Base-by-base conservation (phyloP, 2,888 invertebrate genomes). In the Odiellus spinosus region DNA sequence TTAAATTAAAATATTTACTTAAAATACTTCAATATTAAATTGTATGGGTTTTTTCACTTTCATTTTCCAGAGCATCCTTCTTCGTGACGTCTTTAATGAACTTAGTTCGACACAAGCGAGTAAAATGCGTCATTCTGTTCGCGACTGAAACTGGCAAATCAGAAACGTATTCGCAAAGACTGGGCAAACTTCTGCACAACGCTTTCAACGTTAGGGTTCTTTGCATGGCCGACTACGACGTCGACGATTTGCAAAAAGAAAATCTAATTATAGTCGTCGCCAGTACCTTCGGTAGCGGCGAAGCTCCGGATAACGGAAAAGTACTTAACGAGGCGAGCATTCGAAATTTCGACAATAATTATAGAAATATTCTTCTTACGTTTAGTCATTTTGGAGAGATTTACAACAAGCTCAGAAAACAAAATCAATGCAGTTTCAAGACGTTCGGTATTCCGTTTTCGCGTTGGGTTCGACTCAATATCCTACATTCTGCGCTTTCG, bases 81-180 rank as follows among this genome's bases (percentile, higher is more conserved):
- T 38, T 38, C 38, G 15, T 10, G 10, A 3, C 8, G 17, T 38
- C 3, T 14, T 38, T 38, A 38, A 91, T 91, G 69, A 87, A 88
- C 18, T 77, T 85, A 61, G 90, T 90, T 18, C 70, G 91, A 54
- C 87, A 88, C 15, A 78, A 85, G 59, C 73, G 93, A 60, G 88
- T 91, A 61, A 90, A 90, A 67, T 91, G 90, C 12, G 90, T 91
- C 0, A 83, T 93, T 17, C 67, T 93, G 19, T 93, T 83, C 66
- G 93, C 88, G 20, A 91, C 91, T 0, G 93, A 93, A 70, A 93
- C 93, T 0, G 93, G 93, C 50, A 90, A 86, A 66, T 91, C 93
- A 8, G 91, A 93, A 64, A 81, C 81, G 64, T 91, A 85, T 67
- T 90, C 91, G 20, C 85, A 86, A 62, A 85, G 85, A 63, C 69